Evolutionary conservation across 1,140 invertebrate species (phyloP).

Genomic region (Neodiprion virginianus): DNA sequence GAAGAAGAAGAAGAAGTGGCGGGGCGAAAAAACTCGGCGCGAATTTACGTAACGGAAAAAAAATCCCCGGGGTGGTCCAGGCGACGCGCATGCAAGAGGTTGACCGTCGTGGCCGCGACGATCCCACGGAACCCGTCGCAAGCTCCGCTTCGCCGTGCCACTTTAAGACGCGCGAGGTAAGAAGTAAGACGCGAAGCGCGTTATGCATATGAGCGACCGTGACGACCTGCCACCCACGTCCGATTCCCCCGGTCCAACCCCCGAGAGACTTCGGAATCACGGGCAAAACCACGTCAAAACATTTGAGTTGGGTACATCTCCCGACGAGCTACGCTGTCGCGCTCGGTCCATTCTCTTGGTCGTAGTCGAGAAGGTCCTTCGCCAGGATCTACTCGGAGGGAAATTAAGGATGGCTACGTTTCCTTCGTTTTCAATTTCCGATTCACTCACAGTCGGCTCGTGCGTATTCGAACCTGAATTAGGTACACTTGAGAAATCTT

Average conservation of each 20-base stretch:
- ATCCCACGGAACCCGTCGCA: background rate
- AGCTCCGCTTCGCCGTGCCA: constrained; percentile 14
- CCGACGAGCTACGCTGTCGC: background rate
- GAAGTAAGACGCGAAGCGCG: constrained; percentile 21
- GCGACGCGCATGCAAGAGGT: background rate
- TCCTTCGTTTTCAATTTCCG: too few relatives aligned
- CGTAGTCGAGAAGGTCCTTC: too few relatives aligned
- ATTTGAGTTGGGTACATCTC: constrained; percentile 32
- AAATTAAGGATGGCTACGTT: too few relatives aligned
- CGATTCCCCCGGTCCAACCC: background rate
- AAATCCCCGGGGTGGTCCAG: constrained; percentile 27
- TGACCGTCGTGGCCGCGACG: background rate
- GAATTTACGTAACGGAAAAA: constrained; percentile 29
- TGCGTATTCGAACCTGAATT: too few relatives aligned
- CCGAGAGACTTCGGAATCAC: background rate
- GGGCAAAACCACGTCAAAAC: constrained; percentile 27
- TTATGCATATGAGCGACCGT: constrained; percentile 17
- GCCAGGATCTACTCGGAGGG: too few relatives aligned
- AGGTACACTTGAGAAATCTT: too few relatives aligned
- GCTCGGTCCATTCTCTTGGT: too few relatives aligned
- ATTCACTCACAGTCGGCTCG: too few relatives aligned
- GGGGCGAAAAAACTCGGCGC: constrained; percentile 22
- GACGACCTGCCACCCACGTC: constrained; percentile 14
- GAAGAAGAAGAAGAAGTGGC: background rate
- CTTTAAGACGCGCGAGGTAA: constrained; percentile 21